Evolutionary conservation across 2,113 vertebrate species (phyloP).

Genomic region (Diphyllodes magnificus): DNA sequence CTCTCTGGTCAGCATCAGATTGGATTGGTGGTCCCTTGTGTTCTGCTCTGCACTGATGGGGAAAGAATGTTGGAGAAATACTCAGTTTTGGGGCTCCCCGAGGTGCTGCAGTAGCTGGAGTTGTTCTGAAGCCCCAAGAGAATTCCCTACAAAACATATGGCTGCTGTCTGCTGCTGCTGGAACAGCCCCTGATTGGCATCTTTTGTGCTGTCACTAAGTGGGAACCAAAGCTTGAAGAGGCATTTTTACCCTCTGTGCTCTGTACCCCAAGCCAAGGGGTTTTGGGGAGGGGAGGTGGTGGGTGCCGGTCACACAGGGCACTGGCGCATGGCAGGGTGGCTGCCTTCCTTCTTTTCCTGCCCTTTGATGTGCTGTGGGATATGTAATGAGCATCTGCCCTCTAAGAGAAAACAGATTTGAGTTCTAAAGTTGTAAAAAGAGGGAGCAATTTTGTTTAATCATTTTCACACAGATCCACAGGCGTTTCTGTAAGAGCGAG

Average conservation of each 20-base stretch:
- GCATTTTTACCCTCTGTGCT: background rate
- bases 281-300: background rate
- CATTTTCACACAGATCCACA: slow-evolving; percentile 52
- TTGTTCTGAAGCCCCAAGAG: background rate
- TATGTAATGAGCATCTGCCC: slow-evolving; percentile 43
- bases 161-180: background rate
- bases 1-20: background rate
- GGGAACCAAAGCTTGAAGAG: background rate
- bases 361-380: slow-evolving; percentile 28
- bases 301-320: background rate
- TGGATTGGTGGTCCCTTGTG: fast-evolving
- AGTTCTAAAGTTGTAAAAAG: slow-evolving; percentile 22
- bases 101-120: background rate
- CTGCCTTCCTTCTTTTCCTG: background rate
- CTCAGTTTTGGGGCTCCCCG: background rate
- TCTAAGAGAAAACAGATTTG: slow-evolving; percentile 53
- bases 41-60: background rate
- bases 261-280: background rate
- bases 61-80: background rate
- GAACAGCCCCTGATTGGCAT: background rate
- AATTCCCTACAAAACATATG: background rate
- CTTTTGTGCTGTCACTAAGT: background rate
- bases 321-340: background rate
- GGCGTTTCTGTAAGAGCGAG: background rate
- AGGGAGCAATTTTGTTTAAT: slow-evolving; percentile 57